These are phyloP conservation scores for Tympanuchus pallidicinctus DNA, from an alignment of 2,113 vertebrate genomes.

Conservation along the genomic window DNA sequence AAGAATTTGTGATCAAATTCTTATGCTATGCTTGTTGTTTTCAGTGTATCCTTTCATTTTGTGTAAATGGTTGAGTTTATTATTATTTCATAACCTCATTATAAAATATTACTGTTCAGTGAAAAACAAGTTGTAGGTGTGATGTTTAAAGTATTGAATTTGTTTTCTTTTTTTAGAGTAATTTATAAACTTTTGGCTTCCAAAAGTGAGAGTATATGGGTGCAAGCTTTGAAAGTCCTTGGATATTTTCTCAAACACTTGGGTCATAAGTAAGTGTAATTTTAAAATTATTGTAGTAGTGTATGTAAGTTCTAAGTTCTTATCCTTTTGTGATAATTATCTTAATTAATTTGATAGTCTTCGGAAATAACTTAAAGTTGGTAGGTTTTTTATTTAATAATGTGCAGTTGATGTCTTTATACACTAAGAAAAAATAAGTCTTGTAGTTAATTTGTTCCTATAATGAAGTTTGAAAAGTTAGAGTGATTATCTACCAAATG, in stretches of 20 bases:
- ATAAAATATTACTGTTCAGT: not conserved
- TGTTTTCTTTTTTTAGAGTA: conserved; percentile 80
- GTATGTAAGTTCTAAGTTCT: not conserved
- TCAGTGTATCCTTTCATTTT: not conserved
- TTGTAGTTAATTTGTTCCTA: not conserved
- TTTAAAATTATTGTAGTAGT: not conserved
- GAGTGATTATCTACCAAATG: not conserved
- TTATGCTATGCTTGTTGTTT: rapidly evolving
- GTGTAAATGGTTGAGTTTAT: not conserved
- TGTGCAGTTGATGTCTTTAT: not conserved
- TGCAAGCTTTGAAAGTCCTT: conserved; percentile 95
- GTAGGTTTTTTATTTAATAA: not conserved
- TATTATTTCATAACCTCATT: not conserved
- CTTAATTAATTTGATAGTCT: not conserved
- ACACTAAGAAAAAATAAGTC: not conserved
- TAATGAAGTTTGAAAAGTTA: not conserved
- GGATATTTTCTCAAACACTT: conserved; percentile 98
- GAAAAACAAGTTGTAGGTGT: not conserved
- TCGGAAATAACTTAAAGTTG: not conserved
- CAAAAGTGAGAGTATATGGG: conserved; percentile 95
- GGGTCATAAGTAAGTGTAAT: conserved; percentile 93
- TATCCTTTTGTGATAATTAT: not conserved
- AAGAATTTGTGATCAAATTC: not conserved
- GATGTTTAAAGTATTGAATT: not conserved
- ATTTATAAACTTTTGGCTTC: conserved; percentile 96